phyloP scores from a whole-genome alignment of 2,888 invertebrate genomes.

The Luperina nickerlii region DNA sequence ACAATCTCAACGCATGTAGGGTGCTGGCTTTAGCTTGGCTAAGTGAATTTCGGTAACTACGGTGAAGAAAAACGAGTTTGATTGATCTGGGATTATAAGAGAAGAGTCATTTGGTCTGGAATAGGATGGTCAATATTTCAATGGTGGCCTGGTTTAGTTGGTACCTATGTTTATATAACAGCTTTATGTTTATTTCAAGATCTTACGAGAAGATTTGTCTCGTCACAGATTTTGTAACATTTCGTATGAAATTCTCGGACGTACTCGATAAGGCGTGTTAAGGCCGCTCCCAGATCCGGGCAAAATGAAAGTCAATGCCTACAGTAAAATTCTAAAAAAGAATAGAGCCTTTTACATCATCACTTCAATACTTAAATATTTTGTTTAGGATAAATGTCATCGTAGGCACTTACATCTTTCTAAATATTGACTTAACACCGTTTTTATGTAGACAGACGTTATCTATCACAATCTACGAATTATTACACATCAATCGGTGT shows the following conservation, averaged over 20 bases:
- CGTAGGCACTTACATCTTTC: conserved; percentile 15
- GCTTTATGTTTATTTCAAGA: neutral
- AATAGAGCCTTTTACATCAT: conserved; percentile 28
- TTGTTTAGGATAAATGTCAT: conserved; percentile 18
- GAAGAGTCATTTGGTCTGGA: too few species aligned
- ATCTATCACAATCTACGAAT: conserved; percentile 28
- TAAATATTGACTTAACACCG: conserved; percentile 39
- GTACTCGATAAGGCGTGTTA: neutral
- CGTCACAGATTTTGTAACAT: neutral
- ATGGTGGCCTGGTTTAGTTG: neutral
- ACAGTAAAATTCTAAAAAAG: neutral
- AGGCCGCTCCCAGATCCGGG: conserved; percentile 29
- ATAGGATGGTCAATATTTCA: neutral
- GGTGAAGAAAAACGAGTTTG: neutral
- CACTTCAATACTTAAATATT: conserved; percentile 26
- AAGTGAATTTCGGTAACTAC: neutral
- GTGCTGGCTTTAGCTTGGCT: neutral
- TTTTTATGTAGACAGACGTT: conserved; percentile 12
- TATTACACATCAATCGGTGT: conserved; percentile 41
- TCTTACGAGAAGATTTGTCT: neutral
- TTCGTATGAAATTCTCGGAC: neutral
- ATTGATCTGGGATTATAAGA: too few species aligned
- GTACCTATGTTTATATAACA: too few species aligned
- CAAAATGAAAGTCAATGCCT: conserved; percentile 28
- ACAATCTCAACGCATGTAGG: too few species aligned